These are phyloP conservation scores for Ceriagrion tenellum DNA, from an alignment of 2,888 invertebrate species.

Conservation along the genomic window DNA sequence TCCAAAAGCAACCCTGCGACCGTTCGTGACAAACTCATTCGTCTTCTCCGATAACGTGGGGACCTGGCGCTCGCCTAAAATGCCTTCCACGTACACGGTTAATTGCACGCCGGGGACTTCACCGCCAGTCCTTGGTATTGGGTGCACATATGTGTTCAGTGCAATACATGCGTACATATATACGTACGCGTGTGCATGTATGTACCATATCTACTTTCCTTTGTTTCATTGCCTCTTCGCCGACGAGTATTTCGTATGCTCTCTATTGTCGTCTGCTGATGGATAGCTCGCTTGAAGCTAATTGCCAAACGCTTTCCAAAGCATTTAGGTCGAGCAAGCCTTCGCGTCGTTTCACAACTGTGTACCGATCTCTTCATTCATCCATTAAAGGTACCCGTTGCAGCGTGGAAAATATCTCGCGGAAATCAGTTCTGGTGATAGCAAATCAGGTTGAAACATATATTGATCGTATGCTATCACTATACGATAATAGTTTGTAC, in stretches of 20 bases:
- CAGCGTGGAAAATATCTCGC: not conserved
- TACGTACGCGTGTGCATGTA: not conserved
- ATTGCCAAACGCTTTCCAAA: constrained; percentile 36
- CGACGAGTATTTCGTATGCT: constrained; percentile 14
- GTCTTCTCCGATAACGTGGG: constrained; percentile 13
- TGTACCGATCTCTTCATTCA: not conserved
- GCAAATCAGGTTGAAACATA: not conserved
- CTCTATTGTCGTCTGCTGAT: constrained; percentile 22
- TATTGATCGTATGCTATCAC: not conserved
- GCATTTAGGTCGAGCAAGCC: constrained; percentile 6
- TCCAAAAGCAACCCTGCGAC: not conserved
- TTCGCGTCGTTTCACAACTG: not conserved
- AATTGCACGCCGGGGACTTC: not conserved
- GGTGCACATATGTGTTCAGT: not conserved
- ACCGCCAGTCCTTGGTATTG: not conserved
- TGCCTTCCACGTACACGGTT: constrained; percentile 34
- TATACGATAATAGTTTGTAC: not conserved
- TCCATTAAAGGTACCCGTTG: not conserved
- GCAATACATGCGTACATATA: not conserved
- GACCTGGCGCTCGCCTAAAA: not conserved
- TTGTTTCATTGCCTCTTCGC: not conserved
- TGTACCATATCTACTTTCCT: not conserved
- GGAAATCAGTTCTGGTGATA: not conserved
- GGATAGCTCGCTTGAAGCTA: constrained; percentile 1
- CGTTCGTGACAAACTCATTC: constrained; percentile 36